These are phyloP conservation scores for Brotula barbata DNA, from an alignment of 2,797 vertebrate genomes.

Conservation along the genomic window DNA sequence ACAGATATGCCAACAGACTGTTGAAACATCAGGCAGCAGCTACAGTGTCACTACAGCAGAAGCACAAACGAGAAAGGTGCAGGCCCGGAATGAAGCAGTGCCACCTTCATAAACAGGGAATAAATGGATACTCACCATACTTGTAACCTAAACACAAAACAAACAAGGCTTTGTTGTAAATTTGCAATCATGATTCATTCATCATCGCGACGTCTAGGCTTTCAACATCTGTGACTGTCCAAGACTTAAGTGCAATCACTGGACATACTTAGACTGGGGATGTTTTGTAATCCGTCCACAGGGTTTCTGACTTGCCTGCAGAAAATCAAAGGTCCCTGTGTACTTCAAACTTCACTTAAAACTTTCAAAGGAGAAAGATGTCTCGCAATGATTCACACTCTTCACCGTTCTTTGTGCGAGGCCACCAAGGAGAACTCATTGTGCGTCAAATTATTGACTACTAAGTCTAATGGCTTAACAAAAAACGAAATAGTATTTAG, in stretches of 20 bases:
- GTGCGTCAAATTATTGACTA: too few species aligned
- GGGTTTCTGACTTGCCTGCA: too few species aligned
- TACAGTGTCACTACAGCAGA: constrained; percentile 58
- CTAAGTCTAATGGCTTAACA: too few species aligned
- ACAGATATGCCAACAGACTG: constrained; percentile 39
- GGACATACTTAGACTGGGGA: too few species aligned
- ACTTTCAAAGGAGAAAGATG: too few species aligned
- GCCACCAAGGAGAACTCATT: too few species aligned
- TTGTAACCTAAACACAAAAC: constrained; percentile 94
- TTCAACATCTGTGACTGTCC: constrained; percentile 14
- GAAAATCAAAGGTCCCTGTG: neutral
- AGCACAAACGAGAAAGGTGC: constrained; percentile 70
- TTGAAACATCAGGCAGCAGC: constrained; percentile 50
- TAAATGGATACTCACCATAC: constrained; percentile 93
- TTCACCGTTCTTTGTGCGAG: too few species aligned
- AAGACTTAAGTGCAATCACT: too few species aligned
- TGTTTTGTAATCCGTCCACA: too few species aligned
- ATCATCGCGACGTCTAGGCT: neutral
- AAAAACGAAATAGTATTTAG: too few species aligned
- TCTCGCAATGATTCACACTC: too few species aligned
- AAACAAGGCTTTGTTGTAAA: constrained; percentile 71
- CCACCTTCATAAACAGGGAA: constrained; percentile 78
- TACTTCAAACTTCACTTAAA: too few species aligned
- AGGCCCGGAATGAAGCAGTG: constrained; percentile 76
- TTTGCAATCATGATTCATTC: constrained; percentile 31